A percentile compares a stretch with the other conserved stretches of the same genome.
These are phyloP conservation scores for Epinotia ramella DNA, from an alignment of 2,888 invertebrate species.

Conservation along the genomic window DNA sequence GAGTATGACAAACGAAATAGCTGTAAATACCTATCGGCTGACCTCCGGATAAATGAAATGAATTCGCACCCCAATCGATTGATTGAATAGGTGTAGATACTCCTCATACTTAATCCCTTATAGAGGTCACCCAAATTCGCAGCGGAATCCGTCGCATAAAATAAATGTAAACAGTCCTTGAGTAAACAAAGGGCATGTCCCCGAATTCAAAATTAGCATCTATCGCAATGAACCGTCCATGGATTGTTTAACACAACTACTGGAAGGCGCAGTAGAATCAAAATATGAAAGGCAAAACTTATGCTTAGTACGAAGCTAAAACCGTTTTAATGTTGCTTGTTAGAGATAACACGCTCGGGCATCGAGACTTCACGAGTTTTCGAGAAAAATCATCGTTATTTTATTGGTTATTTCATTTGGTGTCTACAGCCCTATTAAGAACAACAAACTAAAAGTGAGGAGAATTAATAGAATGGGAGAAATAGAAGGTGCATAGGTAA, in stretches of 20 bases:
- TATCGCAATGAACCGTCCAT: conserved; percentile 9
- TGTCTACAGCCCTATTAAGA: no score
- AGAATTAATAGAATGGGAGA: no score
- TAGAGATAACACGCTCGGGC: no score
- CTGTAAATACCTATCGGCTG: neutral
- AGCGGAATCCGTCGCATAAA: conserved; percentile 14
- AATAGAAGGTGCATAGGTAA: no score
- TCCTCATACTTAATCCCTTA: neutral
- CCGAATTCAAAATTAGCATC: conserved; percentile 38
- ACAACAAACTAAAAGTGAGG: no score
- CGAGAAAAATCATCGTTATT: no score
- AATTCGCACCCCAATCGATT: conserved; percentile 9
- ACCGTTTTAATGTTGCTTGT: no score
- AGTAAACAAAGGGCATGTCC: conserved; percentile 26
- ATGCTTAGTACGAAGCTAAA: no score
- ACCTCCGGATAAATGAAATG: neutral
- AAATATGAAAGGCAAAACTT: no score
- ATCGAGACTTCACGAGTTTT: no score
- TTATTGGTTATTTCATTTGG: no score
- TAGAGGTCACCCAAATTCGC: neutral
- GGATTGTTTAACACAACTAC: neutral
- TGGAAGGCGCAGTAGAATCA: neutral
- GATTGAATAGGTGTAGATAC: neutral
- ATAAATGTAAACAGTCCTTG: conserved; percentile 26
- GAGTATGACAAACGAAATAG: neutral